phyloP scores from a whole-genome alignment of 2,113 vertebrate genomes.

The Agapornis roseicollis region DNA sequence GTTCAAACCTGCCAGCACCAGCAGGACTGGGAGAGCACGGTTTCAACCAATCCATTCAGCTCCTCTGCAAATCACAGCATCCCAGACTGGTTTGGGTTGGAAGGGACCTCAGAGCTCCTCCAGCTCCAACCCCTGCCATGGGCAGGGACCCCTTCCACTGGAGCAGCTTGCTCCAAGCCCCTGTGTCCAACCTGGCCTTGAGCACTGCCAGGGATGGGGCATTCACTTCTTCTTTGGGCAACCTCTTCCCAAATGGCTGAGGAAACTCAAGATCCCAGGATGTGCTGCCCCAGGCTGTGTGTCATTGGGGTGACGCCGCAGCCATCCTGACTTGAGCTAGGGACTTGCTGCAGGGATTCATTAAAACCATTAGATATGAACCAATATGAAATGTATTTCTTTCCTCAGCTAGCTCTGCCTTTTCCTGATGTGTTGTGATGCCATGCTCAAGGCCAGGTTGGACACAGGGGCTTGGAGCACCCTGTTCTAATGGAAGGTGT shows the following conservation, averaged over 20 bases:
- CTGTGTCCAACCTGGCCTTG: no score
- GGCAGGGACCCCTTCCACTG: neutral
- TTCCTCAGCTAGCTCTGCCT: neutral
- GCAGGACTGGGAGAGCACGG: neutral
- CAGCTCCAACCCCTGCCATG: neutral
- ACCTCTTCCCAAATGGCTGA: no score
- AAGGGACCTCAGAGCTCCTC: neutral
- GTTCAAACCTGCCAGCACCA: neutral
- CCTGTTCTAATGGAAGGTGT: neutral
- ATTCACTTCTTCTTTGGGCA: no score
- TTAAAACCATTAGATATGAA: neutral
- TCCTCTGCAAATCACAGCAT: neutral
- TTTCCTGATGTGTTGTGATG: neutral
- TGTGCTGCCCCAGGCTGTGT: neutral
- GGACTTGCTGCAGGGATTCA: neutral
- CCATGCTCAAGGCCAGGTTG: neutral
- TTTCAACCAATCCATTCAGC: neutral
- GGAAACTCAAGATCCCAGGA: neutral
- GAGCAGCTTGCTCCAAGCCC: no score
- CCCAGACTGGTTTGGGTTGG: neutral
- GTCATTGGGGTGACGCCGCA: accelerated
- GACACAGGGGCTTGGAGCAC: neutral
- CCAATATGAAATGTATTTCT: no score
- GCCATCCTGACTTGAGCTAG: accelerated
- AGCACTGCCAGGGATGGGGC: no score